A percentile compares a stretch with the other conserved stretches of the same genome.
Evolutionary conservation across 2,113 vertebrate species (phyloP).

Genomic region (Balaenoptera acutorostrata): DNA sequence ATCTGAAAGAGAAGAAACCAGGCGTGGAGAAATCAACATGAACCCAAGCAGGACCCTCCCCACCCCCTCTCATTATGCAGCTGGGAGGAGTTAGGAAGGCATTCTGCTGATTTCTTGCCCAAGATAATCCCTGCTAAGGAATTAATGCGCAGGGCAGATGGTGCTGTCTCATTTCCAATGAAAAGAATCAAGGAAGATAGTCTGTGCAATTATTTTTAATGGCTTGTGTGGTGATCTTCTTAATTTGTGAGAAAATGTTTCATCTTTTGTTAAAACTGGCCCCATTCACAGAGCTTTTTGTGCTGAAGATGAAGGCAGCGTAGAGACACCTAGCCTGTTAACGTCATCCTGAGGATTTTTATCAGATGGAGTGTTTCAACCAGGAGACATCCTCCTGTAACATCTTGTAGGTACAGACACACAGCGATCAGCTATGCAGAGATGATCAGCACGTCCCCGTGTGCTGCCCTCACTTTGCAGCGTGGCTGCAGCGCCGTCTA

Average conservation of each 20-base stretch:
- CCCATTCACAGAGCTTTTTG: constrained; percentile 65
- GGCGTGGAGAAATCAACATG: constrained; percentile 76
- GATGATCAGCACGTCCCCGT: neutral
- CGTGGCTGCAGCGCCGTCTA: neutral
- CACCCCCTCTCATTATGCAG: constrained; percentile 78
- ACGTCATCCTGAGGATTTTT: neutral
- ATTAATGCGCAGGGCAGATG: constrained; percentile 84
- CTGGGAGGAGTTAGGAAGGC: constrained; percentile 79
- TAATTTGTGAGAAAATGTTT: constrained; percentile 86
- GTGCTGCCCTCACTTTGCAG: neutral
- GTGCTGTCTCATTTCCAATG: constrained; percentile 83
- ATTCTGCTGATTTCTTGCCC: constrained; percentile 84
- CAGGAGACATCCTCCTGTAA: neutral
- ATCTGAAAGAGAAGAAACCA: constrained; percentile 69
- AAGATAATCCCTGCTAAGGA: constrained; percentile 84
- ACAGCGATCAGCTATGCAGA: neutral
- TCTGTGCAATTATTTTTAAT: constrained; percentile 87
- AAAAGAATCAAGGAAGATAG: constrained; percentile 84
- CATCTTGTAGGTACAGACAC: neutral
- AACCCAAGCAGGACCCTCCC: constrained; percentile 68
- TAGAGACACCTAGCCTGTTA: constrained; percentile 64
- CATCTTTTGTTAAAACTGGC: constrained; percentile 80
- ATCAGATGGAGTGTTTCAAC: neutral
- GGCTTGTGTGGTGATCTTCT: constrained; percentile 81
- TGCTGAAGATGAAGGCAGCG: constrained; percentile 59